These are phyloP conservation scores for Chaetura pelagica DNA, from an alignment of 2,113 vertebrate genomes.

Conservation along the genomic window DNA sequence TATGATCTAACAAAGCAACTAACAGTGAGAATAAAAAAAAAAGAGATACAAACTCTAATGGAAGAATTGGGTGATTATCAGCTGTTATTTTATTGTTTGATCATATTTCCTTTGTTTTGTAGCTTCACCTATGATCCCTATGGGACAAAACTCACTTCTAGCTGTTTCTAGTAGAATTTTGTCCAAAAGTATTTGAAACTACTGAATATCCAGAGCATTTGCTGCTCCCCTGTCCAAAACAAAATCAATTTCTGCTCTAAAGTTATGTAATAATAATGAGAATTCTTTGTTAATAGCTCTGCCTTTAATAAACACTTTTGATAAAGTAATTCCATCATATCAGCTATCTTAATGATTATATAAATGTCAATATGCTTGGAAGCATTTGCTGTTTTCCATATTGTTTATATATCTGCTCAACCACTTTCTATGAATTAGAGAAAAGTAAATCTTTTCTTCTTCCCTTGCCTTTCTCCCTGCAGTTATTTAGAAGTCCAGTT, in stretches of 20 bases:
- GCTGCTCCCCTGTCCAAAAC: not conserved
- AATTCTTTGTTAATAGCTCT: not conserved
- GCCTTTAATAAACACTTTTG: not conserved
- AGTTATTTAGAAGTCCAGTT: slow-evolving; percentile 70
- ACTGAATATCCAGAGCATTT: not conserved
- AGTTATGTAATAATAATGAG: not conserved
- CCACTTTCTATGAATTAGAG: slow-evolving; percentile 27
- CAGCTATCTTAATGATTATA: not conserved
- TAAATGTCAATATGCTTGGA: not conserved
- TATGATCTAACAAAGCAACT: not conserved
- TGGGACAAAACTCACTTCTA: not conserved
- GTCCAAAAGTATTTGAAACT: not conserved
- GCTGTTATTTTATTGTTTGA: not conserved
- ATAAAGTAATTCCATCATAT: not conserved
- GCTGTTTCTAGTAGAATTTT: not conserved
- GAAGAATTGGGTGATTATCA: fast-evolving
- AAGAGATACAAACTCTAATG: not conserved
- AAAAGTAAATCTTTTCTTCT: slow-evolving; percentile 42
- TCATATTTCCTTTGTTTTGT: not conserved
- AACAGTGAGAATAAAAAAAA: not conserved
- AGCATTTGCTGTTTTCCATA: not conserved
- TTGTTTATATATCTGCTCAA: not conserved
- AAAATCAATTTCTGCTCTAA: not conserved
- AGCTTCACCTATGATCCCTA: not conserved
- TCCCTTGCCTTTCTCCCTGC: slow-evolving; percentile 5